A percentile compares a stretch with the other conserved stretches of the same genome.
These are phyloP conservation scores for Brachypalpus laphriformis DNA, from an alignment of 2,888 invertebrate species.

Conservation along the genomic window DNA sequence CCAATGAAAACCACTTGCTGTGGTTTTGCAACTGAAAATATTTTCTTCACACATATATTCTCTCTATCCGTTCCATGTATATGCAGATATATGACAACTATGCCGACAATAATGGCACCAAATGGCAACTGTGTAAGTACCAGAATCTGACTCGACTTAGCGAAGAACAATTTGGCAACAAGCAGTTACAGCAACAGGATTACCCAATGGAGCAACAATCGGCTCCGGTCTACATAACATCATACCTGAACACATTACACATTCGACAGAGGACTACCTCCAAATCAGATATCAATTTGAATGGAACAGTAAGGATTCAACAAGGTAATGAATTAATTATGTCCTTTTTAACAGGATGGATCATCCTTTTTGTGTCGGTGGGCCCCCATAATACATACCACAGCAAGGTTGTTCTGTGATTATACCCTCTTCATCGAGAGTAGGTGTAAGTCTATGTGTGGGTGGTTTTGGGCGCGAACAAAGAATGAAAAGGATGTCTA, in stretches of 20 bases:
- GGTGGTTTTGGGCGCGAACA: not conserved
- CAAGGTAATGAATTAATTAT: constrained; percentile 82
- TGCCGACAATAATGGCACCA: constrained; percentile 88
- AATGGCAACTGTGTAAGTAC: constrained; percentile 86
- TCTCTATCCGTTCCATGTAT: not conserved
- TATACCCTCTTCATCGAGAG: not conserved
- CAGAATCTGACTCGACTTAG: constrained; percentile 75
- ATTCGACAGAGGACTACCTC: constrained; percentile 84
- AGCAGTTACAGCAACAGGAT: constrained; percentile 84
- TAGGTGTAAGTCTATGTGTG: not conserved
- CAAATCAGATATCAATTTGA: constrained; percentile 84
- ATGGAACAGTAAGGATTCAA: constrained; percentile 86
- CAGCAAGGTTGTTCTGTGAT: not conserved
- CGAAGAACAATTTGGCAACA: constrained; percentile 50
- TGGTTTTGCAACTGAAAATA: constrained; percentile 43
- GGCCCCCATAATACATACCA: not conserved
- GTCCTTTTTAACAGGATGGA: constrained; percentile 24
- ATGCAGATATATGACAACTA: constrained; percentile 87
- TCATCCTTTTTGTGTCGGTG: constrained; percentile 35
- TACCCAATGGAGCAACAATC: constrained; percentile 63
- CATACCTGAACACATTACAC: constrained; percentile 87
- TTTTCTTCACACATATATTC: not conserved
- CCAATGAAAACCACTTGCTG: constrained; percentile 28
- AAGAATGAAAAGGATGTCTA: not conserved
- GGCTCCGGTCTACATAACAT: constrained; percentile 85